These are phyloP conservation scores for Catamblyrhynchus diadema DNA, from an alignment of 2,797 vertebrate genomes.

Conservation along the genomic window DNA sequence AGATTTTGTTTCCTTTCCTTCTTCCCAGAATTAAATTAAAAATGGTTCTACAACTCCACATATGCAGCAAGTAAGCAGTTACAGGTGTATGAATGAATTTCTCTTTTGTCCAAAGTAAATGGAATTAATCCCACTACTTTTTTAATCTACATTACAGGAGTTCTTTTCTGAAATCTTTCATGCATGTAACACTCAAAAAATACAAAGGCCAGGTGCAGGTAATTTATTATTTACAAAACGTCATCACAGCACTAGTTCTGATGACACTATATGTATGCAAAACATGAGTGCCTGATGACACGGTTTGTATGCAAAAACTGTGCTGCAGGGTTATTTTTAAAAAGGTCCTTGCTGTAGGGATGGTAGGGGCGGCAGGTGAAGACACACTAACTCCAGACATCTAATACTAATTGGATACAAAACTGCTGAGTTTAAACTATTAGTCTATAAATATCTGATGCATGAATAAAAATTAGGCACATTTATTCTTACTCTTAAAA, in stretches of 20 bases:
- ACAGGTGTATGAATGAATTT: neutral
- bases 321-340: neutral
- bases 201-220: neutral
- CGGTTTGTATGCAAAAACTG: neutral
- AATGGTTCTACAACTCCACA: neutral
- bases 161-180: neutral
- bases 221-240: neutral
- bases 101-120: neutral
- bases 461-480: constrained; percentile 52
- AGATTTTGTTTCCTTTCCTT: neutral
- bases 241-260: neutral
- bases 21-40: neutral
- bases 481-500: constrained; percentile 48
- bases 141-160: neutral
- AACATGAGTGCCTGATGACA: neutral
- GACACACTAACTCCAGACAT: neutral
- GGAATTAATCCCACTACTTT: neutral
- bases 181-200: neutral
- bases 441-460: constrained; percentile 26
- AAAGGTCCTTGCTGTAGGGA: neutral
- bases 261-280: neutral
- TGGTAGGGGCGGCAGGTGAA: neutral
- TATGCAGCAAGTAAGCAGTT: neutral
- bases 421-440: constrained; percentile 22
- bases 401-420: neutral